Evolutionary conservation across 2,113 vertebrate species (phyloP).

Genomic region (Aphyosemion australe): DNA sequence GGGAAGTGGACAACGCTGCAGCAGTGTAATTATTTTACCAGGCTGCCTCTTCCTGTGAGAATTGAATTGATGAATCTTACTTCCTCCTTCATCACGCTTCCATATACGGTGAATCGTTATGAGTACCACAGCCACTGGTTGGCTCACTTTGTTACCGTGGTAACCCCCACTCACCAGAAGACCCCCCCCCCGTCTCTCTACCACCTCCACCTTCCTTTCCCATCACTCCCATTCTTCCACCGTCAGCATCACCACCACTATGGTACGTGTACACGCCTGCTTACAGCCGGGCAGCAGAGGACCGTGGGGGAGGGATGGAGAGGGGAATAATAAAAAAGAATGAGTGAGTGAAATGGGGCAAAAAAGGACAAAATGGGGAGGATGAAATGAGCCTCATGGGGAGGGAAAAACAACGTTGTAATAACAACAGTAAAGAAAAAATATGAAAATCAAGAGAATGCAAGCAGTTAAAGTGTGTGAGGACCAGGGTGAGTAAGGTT

Average conservation of each 20-base stretch:
- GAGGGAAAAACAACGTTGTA: background rate
- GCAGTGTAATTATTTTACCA: conserved; percentile 53
- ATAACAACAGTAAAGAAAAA: background rate
- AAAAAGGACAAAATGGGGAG: conserved; percentile 22
- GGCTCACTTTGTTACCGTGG: conserved; percentile 71
- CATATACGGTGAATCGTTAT: conserved; percentile 59
- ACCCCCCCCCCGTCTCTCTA: conserved; percentile 20
- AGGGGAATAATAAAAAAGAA: conserved; percentile 21
- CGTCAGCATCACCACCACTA: conserved; percentile 31
- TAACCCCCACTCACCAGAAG: conserved; percentile 61
- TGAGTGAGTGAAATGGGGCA: conserved; percentile 25
- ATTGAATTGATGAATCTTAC: conserved; percentile 63
- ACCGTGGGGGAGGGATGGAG: conserved; percentile 51
- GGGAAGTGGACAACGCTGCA: conserved; percentile 33
- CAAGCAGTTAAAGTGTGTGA: conserved; percentile 4
- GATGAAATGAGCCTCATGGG: background rate
- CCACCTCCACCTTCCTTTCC: conserved; percentile 39
- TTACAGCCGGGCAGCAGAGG: conserved; percentile 35
- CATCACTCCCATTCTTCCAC: conserved; percentile 57
- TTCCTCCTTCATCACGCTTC: conserved; percentile 60
- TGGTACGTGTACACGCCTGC: conserved; percentile 19
- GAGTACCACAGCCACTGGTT: conserved; percentile 56
- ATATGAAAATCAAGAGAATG: conserved; percentile 9
- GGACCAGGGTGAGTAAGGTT: conserved; percentile 17
- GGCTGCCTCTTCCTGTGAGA: conserved; percentile 55